phyloP scores from a whole-genome alignment of 1,140 invertebrate species.

The Phymastichus coffea region DNA sequence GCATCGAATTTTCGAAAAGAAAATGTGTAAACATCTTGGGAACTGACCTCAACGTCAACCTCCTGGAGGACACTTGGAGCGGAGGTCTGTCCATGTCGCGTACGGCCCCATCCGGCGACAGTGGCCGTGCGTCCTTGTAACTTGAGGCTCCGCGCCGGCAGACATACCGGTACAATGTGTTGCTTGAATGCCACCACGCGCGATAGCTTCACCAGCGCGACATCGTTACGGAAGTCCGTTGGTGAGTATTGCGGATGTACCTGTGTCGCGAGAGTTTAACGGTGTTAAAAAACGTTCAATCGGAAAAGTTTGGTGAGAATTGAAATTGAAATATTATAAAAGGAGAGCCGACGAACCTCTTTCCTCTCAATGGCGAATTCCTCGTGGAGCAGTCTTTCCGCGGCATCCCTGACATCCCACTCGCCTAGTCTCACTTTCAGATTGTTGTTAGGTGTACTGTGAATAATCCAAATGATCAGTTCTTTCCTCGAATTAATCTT shows the following conservation, averaged over 20 bases:
- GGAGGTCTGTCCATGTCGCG: slow-evolving; percentile 78
- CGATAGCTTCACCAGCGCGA: slow-evolving; percentile 81
- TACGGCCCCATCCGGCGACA: slow-evolving; percentile 87
- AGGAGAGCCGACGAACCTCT: slow-evolving; percentile 74
- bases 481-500: too few relatives aligned
- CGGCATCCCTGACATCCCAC: slow-evolving; percentile 84
- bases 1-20: too few relatives aligned
- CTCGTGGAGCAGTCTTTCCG: slow-evolving; percentile 81
- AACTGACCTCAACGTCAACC: slow-evolving; percentile 51
- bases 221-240: slow-evolving; percentile 85
- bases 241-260: slow-evolving; percentile 85
- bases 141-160: slow-evolving; percentile 73
- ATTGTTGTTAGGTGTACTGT: slow-evolving; percentile 77
- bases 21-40: too few relatives aligned
- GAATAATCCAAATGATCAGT: slow-evolving; percentile 32
- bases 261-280: too few relatives aligned
- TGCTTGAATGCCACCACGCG: slow-evolving; percentile 80
- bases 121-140: slow-evolving; percentile 81
- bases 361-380: slow-evolving; percentile 86
- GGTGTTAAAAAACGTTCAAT: too few relatives aligned
- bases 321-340: too few relatives aligned
- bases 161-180: slow-evolving; percentile 84
- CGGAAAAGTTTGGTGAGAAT: too few relatives aligned
- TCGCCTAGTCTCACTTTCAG: slow-evolving; percentile 86
- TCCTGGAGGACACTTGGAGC: slow-evolving; percentile 74